phyloP scores from a whole-genome alignment of 2,113 vertebrate species.

The Callionymus lyra region DNA sequence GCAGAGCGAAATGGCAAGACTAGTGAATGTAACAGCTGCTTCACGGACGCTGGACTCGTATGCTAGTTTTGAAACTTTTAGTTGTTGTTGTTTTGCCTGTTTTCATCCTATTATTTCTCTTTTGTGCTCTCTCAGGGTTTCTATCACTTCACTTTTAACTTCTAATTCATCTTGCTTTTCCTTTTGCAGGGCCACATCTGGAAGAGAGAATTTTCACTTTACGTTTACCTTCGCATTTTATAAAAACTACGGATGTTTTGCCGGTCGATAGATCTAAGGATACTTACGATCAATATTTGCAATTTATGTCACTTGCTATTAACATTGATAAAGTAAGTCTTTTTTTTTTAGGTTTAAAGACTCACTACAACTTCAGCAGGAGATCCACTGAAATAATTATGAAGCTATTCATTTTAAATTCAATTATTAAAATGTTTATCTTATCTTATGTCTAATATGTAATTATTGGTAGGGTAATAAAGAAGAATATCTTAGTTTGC shows the following conservation, averaged over 20 bases:
- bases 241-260: slow-evolving; percentile 67
- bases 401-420: no score
- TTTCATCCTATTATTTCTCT: slow-evolving; percentile 39
- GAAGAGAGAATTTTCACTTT: slow-evolving; percentile 74
- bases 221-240: slow-evolving; percentile 36
- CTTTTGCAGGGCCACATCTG: slow-evolving; percentile 82
- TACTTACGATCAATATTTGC: slow-evolving; percentile 60
- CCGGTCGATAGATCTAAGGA: slow-evolving; percentile 47
- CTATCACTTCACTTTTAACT: slow-evolving; percentile 20
- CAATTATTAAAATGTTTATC: no score
- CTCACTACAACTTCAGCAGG: no score
- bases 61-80: slow-evolving; percentile 33
- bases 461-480: no score
- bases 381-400: no score
- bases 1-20: slow-evolving; percentile 44
- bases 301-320: no score
- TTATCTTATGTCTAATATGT: no score
- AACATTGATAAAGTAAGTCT: no score
- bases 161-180: slow-evolving; percentile 33
- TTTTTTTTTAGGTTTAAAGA: no score
- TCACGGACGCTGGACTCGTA: slow-evolving; percentile 52
- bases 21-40: slow-evolving; percentile 62
- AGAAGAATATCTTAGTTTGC: no score
- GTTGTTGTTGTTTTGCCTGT: slow-evolving; percentile 44
- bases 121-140: slow-evolving; percentile 16